Conservation (phyloP, 2,113 vertebrate genomes). For the Myocastor coypus region DNA sequence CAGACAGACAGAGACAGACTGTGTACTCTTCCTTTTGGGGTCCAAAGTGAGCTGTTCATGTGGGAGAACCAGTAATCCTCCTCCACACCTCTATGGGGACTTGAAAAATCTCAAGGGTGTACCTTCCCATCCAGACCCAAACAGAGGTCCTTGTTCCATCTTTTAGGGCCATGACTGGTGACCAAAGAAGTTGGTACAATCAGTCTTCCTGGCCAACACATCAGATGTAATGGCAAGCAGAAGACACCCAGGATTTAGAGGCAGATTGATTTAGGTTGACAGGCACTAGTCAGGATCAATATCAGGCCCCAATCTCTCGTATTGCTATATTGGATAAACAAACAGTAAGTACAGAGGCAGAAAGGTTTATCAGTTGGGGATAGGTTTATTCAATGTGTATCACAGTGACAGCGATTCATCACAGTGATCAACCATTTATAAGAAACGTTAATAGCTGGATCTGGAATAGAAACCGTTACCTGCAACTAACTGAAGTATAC, state of each 20-base stretch:
- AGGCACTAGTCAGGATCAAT: neutral
- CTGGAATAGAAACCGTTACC: neutral
- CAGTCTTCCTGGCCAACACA: too few relatives aligned
- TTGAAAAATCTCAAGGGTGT: too few relatives aligned
- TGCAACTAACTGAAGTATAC: neutral
- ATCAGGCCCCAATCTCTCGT: neutral
- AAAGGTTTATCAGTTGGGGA: neutral
- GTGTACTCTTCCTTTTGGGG: too few relatives aligned
- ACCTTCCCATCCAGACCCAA: too few relatives aligned
- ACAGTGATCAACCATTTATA: neutral
- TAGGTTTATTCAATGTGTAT: neutral
- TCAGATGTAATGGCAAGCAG: neutral
- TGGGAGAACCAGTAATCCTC: too few relatives aligned
- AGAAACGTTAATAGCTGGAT: neutral
- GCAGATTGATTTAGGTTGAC: neutral
- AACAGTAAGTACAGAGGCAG: neutral
- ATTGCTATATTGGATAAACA: neutral
- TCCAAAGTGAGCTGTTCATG: too few relatives aligned
- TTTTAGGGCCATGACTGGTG: too few relatives aligned
- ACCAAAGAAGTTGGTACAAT: too few relatives aligned
- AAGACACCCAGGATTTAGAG: neutral
- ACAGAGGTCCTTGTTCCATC: too few relatives aligned
- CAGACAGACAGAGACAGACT: too few relatives aligned
- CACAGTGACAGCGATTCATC: too few relatives aligned
- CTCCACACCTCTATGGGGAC: too few relatives aligned